Evolutionary conservation across 2,888 invertebrate species (phyloP).

Genomic region (Drosophila suboccidentalis): DNA sequence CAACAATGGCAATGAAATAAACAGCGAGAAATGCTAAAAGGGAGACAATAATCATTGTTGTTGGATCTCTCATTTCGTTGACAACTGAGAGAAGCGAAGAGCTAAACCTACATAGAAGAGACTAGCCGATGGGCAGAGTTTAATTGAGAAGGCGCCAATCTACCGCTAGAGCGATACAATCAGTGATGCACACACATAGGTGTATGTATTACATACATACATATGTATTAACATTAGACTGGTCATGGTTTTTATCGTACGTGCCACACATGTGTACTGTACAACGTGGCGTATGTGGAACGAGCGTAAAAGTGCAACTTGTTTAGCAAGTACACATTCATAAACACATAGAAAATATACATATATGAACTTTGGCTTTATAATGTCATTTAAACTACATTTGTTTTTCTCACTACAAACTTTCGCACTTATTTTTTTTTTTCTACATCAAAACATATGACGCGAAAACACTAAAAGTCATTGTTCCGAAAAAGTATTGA

Average conservation of each 20-base stretch:
- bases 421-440: conserved; percentile 12
- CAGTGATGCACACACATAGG: conserved; percentile 13
- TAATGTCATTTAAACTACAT: conserved; percentile 18
- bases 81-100: conserved; percentile 32
- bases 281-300: conserved; percentile 48
- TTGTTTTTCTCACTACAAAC: conserved; percentile 6
- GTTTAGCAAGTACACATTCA: conserved; percentile 22
- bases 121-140: conserved; percentile 16
- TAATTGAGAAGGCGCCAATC: conserved; percentile 48
- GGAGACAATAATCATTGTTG: conserved; percentile 26
- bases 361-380: conserved; percentile 3
- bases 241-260: conserved; percentile 49
- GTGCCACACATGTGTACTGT: conserved; percentile 12
- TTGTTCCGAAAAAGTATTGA: conserved; percentile 23
- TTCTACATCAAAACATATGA: conserved; percentile 11
- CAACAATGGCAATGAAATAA: conserved; percentile 62
- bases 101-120: not conserved
- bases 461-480: conserved; percentile 14
- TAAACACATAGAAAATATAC: conserved; percentile 6
- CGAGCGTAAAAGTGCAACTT: conserved; percentile 38
- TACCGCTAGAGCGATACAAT: conserved; percentile 20
- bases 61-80: conserved; percentile 32
- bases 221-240: conserved; percentile 37
- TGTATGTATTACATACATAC: not conserved
- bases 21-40: conserved; percentile 44